Evolutionary conservation across 2,888 invertebrate genomes (phyloP), one percentile per base, ranked within the genome.

Genomic region (Cantharis rufa): DNA sequence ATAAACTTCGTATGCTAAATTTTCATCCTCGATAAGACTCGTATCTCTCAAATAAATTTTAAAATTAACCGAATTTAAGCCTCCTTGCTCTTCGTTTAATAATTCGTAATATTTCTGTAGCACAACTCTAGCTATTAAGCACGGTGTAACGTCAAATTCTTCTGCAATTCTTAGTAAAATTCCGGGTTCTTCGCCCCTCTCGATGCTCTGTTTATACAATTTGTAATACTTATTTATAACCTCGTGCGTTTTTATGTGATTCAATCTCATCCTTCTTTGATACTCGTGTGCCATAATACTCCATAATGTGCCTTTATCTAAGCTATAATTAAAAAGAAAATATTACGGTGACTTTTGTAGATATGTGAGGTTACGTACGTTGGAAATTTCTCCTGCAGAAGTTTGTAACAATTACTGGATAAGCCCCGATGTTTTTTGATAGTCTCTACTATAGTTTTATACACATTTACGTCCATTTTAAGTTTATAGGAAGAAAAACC

Each of bases 1-100:
- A 87, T 92, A 93, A 15, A 94, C 90, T 90, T 96, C 95, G 86
- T 92, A 92, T 0, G 95, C 92, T 74, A 95, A 89, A 82, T 92
- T 90, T 80, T 91, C 90, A 84, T 95, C 92, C 77, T 91, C 90
- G 82, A 96, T 94, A 15, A 93, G 87, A n/a, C 92, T 91, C 9
- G 94, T 93, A 82, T 95, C 93, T 84, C 92, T 92, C 81, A 95
- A 88, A 81, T 91, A 89, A 83, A 90, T 90, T 80, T 86, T 87
- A 16, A 87, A 78, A 78, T 90, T 92, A 3, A 90, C 87, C 80
- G 87, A 83, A 75, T 87, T 83, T 76, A 89, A 89, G 48, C 78
- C 73, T 15, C 74, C 72, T 13, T 79, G 72, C 62, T 79, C 80
- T 28, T 68, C 68, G 82, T 85, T 82, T 77, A 82, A 80, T 15